Evolutionary conservation across 2,797 vertebrate species (phyloP), one percentile per base, ranked within the genome.

Genomic region (Oreochromis mossambicus): DNA sequence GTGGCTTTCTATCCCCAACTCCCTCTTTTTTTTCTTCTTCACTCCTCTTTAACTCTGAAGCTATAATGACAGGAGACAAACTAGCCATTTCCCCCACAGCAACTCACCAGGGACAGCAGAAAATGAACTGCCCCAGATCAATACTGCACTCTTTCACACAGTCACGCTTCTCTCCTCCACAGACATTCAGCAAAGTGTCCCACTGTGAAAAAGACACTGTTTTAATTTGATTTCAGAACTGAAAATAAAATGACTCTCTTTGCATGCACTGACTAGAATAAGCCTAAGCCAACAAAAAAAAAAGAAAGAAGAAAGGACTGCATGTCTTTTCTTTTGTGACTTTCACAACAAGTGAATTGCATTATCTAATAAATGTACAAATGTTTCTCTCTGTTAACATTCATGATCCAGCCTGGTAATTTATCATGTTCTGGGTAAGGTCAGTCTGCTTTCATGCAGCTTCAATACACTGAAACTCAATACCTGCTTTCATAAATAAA

Each of bases 31-130:
- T n/a, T 7, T 3, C 24, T 48, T 77, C 79, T 79, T 85, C 41
- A 86, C 83, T 84, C 86, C 89, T 89, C 88, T 94, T 94, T 91
- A 92, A 89, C 92, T 89, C 78, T 90, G 92, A 92, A 93, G 93
- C 92, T 89, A 94, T 92, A 90, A 87, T 95, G 94, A 95, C 95
- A 96, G 94, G 92, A 95, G 94, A 96, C 94, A 96, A 96, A 96
- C 95, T 95, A 91, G 94, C 95, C 81, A 96, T 94, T 95, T 95
- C 95, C 95, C 94, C 92, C 91, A 86, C 91, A 93, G 91, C 91
- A 94, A 94, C 93, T 95, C 94, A 95, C 93, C 85, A 41, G 95
- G 95, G 95, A 95, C 94, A 88, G 90, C 85, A 93, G 95, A 96
- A 95, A 96, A 96, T 96, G 94, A 96, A 96, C 95, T 95, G 92